Evolutionary conservation across 2,797 vertebrate species (phyloP), one percentile per base, ranked within the genome.

Genomic region (Iguana delicatissima): DNA sequence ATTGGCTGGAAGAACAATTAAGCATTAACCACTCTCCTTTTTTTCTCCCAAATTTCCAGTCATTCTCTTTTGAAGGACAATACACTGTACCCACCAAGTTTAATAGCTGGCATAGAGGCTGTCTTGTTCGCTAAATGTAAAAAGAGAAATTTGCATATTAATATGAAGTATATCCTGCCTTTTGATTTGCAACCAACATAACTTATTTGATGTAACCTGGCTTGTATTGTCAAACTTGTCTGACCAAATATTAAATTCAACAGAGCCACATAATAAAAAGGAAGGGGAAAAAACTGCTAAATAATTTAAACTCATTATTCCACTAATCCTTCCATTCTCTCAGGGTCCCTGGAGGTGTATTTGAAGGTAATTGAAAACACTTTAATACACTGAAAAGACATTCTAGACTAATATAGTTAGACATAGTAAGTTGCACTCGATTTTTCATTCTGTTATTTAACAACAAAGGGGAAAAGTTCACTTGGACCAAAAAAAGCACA

Each of bases 241-340:
- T 95, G 55, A 91, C 95, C 91, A 93, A 94, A 94, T 91, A 97
- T 96, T 97, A 95, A 96, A 95, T 95, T 93, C 94, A 96, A 92
- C 80, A 90, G 90, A 95, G 72, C 89, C 90, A 91, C 64, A 91
- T 91, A 96, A 92, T 89, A 94, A 90, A 90, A 16, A 32, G 67
- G 92, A n/a, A 6, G 6, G 92, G 91, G 26, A 1, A 24, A 0
- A 92, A 73, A 0, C 29, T 20, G 1, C 87, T 95, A 94, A 96
- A 96, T 96, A 96, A 97, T 97, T 97, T 96, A 96, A 97, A 97
- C 93, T 97, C 94, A 95, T 97, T 97, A 97, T 96, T 96, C 91
- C 92, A 91, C 95, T 97, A 97, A 97, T 97, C 95, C 94, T 96
- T 95, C 80, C 0, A 86, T 96, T 97, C 93, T 96, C 92, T 86